Evolutionary conservation across 2,113 vertebrate species (phyloP), one percentile per base, ranked within the genome.

Genomic region (Tympanuchus pallidicinctus): DNA sequence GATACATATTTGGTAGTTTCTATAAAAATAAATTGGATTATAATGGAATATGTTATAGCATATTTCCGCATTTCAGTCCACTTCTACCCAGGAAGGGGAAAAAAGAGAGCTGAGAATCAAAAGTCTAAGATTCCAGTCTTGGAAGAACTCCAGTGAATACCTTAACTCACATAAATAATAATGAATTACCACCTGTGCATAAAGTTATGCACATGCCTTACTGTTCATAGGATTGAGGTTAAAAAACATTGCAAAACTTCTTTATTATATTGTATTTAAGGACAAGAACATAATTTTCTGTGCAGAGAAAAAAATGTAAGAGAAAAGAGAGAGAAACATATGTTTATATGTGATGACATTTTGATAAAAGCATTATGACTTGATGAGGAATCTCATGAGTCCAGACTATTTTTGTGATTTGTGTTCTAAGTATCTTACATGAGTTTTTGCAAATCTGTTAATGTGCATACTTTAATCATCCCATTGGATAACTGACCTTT

Each of bases 91-190:
- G 72, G 69, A 94, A 82, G 52, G 21, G n/a, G 20, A 43, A 70
- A 73, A 91, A 80, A 70, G 28, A 77, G 32, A 4, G n/a, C 64
- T 86, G 75, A 91, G 73, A 93, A 83, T 93, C 86, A 83, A 74
- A 93, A 81, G 66, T 60, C 42, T 60, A 74, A 94, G 87, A 93
- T 89, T 91, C 69, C 57, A 82, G 76, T 57, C 94, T 89, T 93
- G 82, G 82, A 94, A 94, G 24, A 52, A 48, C 19, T 95, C 67
- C 76, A 92, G 27, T 64, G 57, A 79, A 80, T 94, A 86, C 74
- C 52, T 91, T 76, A 74, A 60, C 56, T 82, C 78, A 57, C 25
- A 74, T 80, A 92, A 92, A 93, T 94, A 93, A 85, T 84, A 91
- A 85, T 82, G 84, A 94, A 70, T 90, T 94, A 77, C 78, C 78